These are phyloP conservation scores for Malurus leucopterus DNA, from an alignment of 2,797 vertebrate species.

Conservation along the genomic window DNA sequence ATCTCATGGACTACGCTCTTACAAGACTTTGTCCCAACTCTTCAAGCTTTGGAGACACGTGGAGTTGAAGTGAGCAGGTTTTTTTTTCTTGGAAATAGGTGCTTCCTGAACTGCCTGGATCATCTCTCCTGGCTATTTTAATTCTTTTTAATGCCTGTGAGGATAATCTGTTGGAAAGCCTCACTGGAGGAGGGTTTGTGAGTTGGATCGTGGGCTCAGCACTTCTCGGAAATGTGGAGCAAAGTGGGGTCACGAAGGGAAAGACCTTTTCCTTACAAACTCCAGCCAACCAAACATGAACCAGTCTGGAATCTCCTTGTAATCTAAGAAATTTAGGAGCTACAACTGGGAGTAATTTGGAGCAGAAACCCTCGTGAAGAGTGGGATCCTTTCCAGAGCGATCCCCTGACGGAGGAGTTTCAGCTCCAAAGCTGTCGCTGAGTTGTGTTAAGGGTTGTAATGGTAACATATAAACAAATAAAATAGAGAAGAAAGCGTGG, in stretches of 20 bases:
- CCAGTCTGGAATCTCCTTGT: background rate
- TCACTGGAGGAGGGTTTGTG: accelerated
- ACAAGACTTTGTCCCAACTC: background rate
- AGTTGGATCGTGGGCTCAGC: accelerated
- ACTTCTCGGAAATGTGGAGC: background rate
- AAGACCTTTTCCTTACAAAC: background rate
- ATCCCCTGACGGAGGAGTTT: background rate
- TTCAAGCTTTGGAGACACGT: background rate
- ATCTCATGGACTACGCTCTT: accelerated
- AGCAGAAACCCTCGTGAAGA: background rate
- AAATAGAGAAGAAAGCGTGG: background rate
- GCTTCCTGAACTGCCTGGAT: background rate
- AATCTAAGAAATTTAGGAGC: background rate
- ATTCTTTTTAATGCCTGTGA: background rate
- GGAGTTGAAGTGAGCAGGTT: background rate
- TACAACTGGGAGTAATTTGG: background rate
- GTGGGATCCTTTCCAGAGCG: background rate
- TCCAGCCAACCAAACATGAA: background rate
- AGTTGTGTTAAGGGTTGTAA: background rate
- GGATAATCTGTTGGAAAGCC: background rate
- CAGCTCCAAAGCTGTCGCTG: background rate
- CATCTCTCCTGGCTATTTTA: background rate
- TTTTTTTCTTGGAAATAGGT: background rate
- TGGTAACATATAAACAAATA: background rate
- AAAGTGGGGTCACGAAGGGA: background rate